These are phyloP conservation scores for Eidolon dupreanum DNA, from an alignment of 2,797 vertebrate genomes.

Conservation along the genomic window DNA sequence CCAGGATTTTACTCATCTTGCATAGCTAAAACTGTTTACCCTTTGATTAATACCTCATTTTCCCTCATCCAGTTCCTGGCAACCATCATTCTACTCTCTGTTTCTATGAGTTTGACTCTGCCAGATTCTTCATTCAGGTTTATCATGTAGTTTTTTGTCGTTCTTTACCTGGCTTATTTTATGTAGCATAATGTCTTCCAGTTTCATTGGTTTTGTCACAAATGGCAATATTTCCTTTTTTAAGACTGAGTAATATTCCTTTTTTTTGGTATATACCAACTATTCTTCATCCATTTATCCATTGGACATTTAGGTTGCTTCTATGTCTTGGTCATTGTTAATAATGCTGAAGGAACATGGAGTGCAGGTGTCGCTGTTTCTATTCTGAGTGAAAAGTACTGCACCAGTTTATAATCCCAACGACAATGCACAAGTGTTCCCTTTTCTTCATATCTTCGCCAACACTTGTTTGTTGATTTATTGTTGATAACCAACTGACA, in stretches of 20 bases:
- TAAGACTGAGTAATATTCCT: not conserved
- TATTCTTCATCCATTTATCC: not conserved
- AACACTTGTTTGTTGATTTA: not conserved
- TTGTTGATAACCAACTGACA: not conserved
- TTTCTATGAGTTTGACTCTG: too few species aligned
- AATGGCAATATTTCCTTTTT: not conserved
- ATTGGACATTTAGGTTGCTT: not conserved
- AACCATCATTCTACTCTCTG: not conserved
- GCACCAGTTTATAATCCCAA: not conserved
- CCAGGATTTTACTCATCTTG: not conserved
- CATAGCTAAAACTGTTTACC: too few species aligned
- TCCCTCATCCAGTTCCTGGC: fast-evolving
- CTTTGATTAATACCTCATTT: not conserved
- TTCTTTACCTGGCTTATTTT: not conserved
- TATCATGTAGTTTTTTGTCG: not conserved
- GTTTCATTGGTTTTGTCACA: not conserved
- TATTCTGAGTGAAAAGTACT: not conserved
- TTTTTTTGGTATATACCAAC: too few species aligned
- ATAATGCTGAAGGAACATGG: not conserved
- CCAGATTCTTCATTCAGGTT: not conserved
- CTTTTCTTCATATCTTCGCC: not conserved
- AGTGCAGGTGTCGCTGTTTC: not conserved
- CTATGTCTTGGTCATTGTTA: not conserved
- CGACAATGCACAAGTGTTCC: too few species aligned
- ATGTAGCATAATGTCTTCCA: not conserved